Conservation (phyloP, 2,888 invertebrate species). For the Cheilosia pagana region DNA sequence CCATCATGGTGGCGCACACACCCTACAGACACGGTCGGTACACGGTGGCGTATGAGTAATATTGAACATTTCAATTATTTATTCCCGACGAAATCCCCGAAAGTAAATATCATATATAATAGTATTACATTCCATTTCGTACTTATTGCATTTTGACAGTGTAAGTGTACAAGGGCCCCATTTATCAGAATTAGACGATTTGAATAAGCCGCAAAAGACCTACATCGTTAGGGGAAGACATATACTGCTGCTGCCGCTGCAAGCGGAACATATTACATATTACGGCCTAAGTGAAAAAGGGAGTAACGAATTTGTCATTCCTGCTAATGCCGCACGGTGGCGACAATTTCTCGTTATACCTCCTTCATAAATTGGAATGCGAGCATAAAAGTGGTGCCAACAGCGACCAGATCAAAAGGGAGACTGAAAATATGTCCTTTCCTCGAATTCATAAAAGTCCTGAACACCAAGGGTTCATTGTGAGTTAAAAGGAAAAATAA, state of each 20-base stretch:
- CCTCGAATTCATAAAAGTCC: constrained; percentile 7
- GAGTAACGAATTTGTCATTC: constrained; percentile 47
- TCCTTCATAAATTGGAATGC: constrained; percentile 1
- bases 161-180: constrained; percentile 24
- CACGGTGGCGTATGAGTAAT: constrained; percentile 40
- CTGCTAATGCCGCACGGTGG: background rate
- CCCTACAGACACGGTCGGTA: background rate
- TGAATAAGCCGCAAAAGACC: constrained; percentile 33
- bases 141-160: constrained; percentile 50
- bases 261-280: constrained; percentile 7
- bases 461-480: background rate
- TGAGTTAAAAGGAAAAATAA: constrained; percentile 11
- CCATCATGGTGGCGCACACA: background rate
- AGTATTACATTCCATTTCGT: constrained; percentile 39
- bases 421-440: background rate
- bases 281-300: constrained; percentile 22
- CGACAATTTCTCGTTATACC: constrained; percentile 4
- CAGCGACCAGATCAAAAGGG: constrained; percentile 10
- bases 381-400: constrained; percentile 4
- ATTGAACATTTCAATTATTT: constrained; percentile 60
- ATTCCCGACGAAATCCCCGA: constrained; percentile 34
- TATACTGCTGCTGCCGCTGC: background rate
- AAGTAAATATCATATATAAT: constrained; percentile 58
- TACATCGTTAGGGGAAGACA: constrained; percentile 9
- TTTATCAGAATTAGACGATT: constrained; percentile 55